These are phyloP conservation scores for Pseudomugil tenellus DNA, from an alignment of 2,797 vertebrate genomes.

Conservation along the genomic window DNA sequence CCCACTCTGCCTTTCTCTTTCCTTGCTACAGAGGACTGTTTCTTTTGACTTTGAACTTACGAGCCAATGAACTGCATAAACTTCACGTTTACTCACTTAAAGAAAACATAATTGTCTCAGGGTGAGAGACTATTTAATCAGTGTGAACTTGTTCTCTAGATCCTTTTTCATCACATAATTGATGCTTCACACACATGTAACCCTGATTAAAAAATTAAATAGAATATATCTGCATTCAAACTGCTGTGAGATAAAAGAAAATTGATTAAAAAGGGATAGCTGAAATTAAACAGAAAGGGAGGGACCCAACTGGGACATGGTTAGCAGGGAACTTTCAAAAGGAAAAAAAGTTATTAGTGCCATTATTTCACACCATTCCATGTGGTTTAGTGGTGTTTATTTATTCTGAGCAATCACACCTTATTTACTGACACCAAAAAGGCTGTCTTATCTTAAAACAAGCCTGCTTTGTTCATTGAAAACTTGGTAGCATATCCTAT, in stretches of 20 bases:
- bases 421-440: conserved; percentile 67
- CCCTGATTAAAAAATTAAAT: conserved; percentile 69
- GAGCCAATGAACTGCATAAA: conserved; percentile 40
- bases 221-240: conserved; percentile 68
- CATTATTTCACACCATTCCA: conserved; percentile 67
- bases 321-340: conserved; percentile 65
- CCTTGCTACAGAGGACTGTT: conserved; percentile 18
- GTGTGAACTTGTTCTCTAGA: conserved; percentile 58
- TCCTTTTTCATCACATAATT: conserved; percentile 69
- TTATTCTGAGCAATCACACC: conserved; percentile 61
- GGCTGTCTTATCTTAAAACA: conserved; percentile 62
- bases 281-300: conserved; percentile 72
- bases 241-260: conserved; percentile 75
- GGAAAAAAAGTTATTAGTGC: conserved; percentile 68
- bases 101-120: conserved; percentile 70
- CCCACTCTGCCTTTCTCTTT: conserved; percentile 3
- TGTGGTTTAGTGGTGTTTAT: conserved; percentile 56
- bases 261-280: conserved; percentile 76
- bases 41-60: conserved; percentile 61
- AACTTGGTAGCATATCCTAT: conserved; percentile 44
- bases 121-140: conserved; percentile 67
- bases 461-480: conserved; percentile 52
- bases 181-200: conserved; percentile 68
- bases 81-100: conserved; percentile 54
- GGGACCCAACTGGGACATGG: conserved; percentile 64